Percentiles rank a stretch among this genome's conserved stretches.
These are phyloP conservation scores for Caenorhabditis drosophilae DNA, from an alignment of 2,888 invertebrate genomes.

Conservation along the genomic window DNA sequence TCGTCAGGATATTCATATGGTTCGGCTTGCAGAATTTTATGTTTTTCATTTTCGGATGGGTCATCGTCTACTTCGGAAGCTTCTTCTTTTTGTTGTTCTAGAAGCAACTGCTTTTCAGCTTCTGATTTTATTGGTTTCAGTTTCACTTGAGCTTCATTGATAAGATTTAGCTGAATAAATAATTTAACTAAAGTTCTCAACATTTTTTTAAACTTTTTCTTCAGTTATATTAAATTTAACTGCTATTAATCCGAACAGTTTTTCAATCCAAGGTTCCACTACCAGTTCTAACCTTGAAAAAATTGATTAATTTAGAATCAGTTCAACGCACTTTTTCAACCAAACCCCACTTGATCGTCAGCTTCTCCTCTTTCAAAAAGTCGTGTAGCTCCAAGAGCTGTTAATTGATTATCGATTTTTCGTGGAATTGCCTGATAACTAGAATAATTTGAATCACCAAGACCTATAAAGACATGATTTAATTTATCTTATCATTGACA, in stretches of 20 bases:
- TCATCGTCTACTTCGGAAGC: slow-evolving; percentile 11
- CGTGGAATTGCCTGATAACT: slow-evolving; percentile 74
- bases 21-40: slow-evolving; percentile 8
- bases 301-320: too few species aligned
- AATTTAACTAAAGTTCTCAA: too few species aligned
- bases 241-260: slow-evolving; percentile 61
- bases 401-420: slow-evolving; percentile 70
- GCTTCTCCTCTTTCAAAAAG: slow-evolving; percentile 73
- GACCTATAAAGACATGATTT: too few species aligned
- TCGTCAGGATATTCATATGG: slow-evolving; percentile 28
- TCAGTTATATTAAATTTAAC: slow-evolving; percentile 22
- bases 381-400: slow-evolving; percentile 71
- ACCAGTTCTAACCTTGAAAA: slow-evolving; percentile 71
- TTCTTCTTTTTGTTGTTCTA: slow-evolving; percentile 12
- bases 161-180: slow-evolving; percentile 9
- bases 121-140: slow-evolving; percentile 31
- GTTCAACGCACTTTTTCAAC: background rate
- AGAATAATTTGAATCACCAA: slow-evolving; percentile 75
- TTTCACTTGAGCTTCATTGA: slow-evolving; percentile 18
- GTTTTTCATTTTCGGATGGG: slow-evolving; percentile 3
- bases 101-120: slow-evolving; percentile 26
- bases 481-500: slow-evolving; percentile 2
- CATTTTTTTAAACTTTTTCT: too few species aligned
- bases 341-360: slow-evolving; percentile 74
- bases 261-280: slow-evolving; percentile 74